Evolutionary conservation across 1,140 invertebrate species (phyloP).

Genomic region (Zaprionus camerounensis): DNA sequence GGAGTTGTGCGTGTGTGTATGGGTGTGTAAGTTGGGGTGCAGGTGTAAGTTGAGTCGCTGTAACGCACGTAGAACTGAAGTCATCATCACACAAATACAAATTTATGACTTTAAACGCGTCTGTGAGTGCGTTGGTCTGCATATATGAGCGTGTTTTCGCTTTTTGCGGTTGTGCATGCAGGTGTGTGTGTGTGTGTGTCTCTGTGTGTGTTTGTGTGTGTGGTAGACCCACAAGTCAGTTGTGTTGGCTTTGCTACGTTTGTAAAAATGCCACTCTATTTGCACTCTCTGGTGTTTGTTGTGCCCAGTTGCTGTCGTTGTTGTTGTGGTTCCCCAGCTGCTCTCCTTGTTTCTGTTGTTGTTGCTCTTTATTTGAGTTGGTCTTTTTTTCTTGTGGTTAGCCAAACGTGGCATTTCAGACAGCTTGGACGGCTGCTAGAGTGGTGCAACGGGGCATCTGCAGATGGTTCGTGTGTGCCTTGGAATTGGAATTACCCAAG

Average conservation of each 20-base stretch:
- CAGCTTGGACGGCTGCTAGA: conserved; percentile 18
- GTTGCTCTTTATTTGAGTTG: conserved; percentile 11
- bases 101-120: conserved; percentile 76
- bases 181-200: conserved; percentile 8
- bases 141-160: conserved; percentile 2
- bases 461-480: background rate
- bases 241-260: conserved; percentile 46
- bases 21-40: background rate
- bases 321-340: conserved; percentile 1
- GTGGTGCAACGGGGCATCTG: conserved; percentile 3
- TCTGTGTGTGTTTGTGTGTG: conserved; percentile 14
- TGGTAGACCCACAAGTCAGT: conserved; percentile 49
- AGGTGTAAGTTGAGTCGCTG: conserved; percentile 41
- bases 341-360: conserved; percentile 7
- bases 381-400: conserved; percentile 15
- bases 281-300: conserved; percentile 46
- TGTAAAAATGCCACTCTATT: conserved; percentile 56
- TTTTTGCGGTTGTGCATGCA: conserved; percentile 3
- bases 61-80: conserved; percentile 80
- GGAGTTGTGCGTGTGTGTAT: background rate
- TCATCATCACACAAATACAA: conserved; percentile 82
- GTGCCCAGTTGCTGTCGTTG: background rate
- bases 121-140: conserved; percentile 34
- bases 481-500: background rate
- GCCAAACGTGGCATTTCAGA: conserved; percentile 34